Percentiles rank a stretch among this genome's conserved stretches.
phyloP scores from a whole-genome alignment of 2,113 vertebrate species.

The Paraplagusia blochii region DNA sequence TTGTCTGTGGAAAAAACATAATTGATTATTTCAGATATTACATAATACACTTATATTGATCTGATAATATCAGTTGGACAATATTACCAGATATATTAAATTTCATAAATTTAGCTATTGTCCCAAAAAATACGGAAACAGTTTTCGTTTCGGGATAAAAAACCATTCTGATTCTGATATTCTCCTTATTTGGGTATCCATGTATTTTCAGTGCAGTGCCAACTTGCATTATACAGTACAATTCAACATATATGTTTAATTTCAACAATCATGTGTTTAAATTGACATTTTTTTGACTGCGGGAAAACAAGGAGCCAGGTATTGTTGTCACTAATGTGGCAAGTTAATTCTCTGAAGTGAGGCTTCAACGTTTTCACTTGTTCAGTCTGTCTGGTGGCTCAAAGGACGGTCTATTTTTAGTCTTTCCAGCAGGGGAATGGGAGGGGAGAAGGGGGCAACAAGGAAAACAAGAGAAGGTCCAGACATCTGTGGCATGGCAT shows the following conservation, averaged over 20 bases:
- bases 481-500: constrained; percentile 27
- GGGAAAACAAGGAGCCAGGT: constrained; percentile 13
- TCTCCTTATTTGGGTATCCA: too few species aligned
- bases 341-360: constrained; percentile 47
- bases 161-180: too few species aligned
- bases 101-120: too few species aligned
- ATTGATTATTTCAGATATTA: too few species aligned
- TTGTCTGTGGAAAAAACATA: too few species aligned
- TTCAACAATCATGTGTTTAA: background rate
- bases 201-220: too few species aligned
- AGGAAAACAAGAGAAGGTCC: constrained; percentile 43
- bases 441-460: background rate
- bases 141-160: too few species aligned
- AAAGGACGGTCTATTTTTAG: constrained; percentile 61
- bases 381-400: constrained; percentile 46
- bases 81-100: too few species aligned
- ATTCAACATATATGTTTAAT: background rate
- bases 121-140: too few species aligned
- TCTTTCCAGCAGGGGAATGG: constrained; percentile 11
- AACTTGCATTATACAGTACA: too few species aligned
- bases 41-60: too few species aligned
- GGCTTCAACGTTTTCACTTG: constrained; percentile 42
- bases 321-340: constrained; percentile 21
- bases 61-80: too few species aligned
- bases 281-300: background rate